Conservation (phyloP, 1,140 invertebrate species). For the Carposina sasakii region DNA sequence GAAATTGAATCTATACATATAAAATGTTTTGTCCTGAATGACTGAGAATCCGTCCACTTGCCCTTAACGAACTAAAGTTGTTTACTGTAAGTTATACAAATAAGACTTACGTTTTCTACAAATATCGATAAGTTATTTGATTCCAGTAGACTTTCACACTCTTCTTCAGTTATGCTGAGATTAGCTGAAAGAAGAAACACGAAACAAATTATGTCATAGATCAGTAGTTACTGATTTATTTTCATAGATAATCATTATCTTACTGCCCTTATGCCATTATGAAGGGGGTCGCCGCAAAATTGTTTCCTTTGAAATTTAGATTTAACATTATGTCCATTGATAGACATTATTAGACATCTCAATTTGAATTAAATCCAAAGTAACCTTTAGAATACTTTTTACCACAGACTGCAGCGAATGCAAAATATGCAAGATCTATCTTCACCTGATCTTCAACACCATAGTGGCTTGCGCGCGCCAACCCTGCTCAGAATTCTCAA, state of each 20-base stretch:
- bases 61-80: constrained; percentile 12
- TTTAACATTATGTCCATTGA: background rate
- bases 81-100: background rate
- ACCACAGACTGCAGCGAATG: too few relatives aligned
- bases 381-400: too few relatives aligned
- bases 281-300: background rate
- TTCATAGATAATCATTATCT: background rate
- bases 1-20: background rate
- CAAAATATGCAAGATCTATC: too few relatives aligned
- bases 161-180: constrained; percentile 71
- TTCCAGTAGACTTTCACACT: constrained; percentile 72
- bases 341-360: too few relatives aligned
- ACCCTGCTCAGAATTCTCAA: too few relatives aligned
- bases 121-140: constrained; percentile 73
- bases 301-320: background rate
- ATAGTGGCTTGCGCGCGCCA: too few relatives aligned
- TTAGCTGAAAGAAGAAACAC: constrained; percentile 63
- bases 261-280: background rate
- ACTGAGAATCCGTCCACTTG: too few relatives aligned
- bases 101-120: constrained; percentile 75
- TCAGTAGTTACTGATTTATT: background rate
- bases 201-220: background rate
- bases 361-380: too few relatives aligned
- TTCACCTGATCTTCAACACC: too few relatives aligned
- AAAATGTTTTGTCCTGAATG: background rate